Base-by-base conservation (phyloP, 2,797 vertebrate species). In the Pipistrellus pygmaeus region DNA sequence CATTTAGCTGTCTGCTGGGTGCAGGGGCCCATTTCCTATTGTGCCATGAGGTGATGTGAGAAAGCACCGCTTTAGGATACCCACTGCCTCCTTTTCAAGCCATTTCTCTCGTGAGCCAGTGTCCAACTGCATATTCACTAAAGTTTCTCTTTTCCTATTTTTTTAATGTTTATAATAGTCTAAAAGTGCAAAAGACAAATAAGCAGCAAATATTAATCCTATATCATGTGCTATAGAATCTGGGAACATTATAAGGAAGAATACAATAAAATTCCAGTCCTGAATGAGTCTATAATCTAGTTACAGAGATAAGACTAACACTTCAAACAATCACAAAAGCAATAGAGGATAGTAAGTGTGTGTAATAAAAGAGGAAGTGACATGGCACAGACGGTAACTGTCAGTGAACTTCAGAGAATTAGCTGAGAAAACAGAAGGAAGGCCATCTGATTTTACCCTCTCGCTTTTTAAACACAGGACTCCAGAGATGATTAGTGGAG, bases 201-300 rank as follows among this genome's bases (percentile, higher is more conserved):
- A 92, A 75, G 17, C 4, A 73, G 6, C 27, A 75, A 91, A 51
- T 60, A 48, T 75, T 57, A 85, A 86, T 66, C 57, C 17, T 51
- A 41, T 60, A 66, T 81, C 38, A 27, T 78, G 10, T 88, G 48
- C 9, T 25, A 14, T n/a, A 76, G 91, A 71, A 18, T 46, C 46
- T 80, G 51, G 53, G 76, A 9, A 32, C 21, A 57, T 80, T 78
- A 91, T 44, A 93, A 44, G n/a, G 7, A 66, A 64, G 51, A 80
- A 55, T 66, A 77, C n/a, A 71, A 80, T 83, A 80, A 69, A 92
- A 92, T 57, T 69, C 60, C 18, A 71, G 46, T 69, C 64, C 18
- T 69, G 15, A 25, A 93, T 32, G 69, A 60, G 69, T 93, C 60
- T 90, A 11, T 78, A 92, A 90, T 90, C 38, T 68, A 93, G 17